Evolutionary conservation across 92 coral and sea anemone genomes (phyloP), one percentile per base, ranked within the genome.

Genomic region (Nematostella vectensis): DNA sequence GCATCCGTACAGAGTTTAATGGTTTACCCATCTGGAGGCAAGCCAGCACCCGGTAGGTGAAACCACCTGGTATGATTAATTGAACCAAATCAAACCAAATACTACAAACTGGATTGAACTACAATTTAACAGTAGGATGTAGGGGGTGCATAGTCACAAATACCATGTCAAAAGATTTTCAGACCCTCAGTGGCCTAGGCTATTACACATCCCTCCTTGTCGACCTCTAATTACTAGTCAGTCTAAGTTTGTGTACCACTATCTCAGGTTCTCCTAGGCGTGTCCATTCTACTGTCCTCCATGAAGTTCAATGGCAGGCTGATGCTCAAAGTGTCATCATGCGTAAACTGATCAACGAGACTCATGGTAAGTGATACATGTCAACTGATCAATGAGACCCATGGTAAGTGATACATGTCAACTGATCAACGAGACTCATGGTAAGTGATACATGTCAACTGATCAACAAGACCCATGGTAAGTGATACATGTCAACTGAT

Each of bases 311-410:
- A 33, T 87, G 95, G 96, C 79, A 83, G 38, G 96, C 99, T 25
- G 99, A 93, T 48, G 53, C 81, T 22, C 96, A 93, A 48, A 82
- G 72, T 28, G 45, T 66, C 0, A 62, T 75, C 29, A 87, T 77
- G 62, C 86, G 96, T 40, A 81, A 78, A 58, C 77, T 93, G 60
- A 93, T 93, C 21, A 87, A 82, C 68, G 99, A 93, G 62, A 93
- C 96, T 2, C 99, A 93, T 60, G 95, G 99, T 93, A 78, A 45
- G 65, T 28, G 24, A 28, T 38, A 25, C 26, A 0, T 8, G 11
- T 33, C 3, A 16, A 2, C 3, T 33, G 40, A 33, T 33, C 40
- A 33, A 33, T 6, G 40, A 33, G 6, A 33, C 15, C 15, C 40
- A 33, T 6, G 40, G n/a, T n/a, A n/a, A 33, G 40, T 33, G 40